phyloP scores from a whole-genome alignment of 2,888 invertebrate genomes.

The Heliconius ismenius region DNA sequence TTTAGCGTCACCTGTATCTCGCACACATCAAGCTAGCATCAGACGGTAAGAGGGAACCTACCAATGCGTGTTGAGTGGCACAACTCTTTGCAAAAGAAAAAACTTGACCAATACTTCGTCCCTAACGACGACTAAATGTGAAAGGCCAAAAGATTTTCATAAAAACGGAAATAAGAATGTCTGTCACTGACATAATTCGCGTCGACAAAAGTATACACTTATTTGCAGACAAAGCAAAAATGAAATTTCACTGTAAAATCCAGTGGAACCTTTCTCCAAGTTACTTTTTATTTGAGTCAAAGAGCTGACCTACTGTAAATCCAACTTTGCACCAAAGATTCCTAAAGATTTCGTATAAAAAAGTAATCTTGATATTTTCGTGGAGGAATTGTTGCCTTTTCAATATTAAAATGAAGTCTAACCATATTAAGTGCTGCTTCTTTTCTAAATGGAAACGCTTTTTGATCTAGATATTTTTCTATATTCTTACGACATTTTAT shows the following conservation, averaged over 20 bases:
- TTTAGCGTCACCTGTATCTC: too few relatives aligned
- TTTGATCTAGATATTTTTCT: not conserved
- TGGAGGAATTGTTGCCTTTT: constrained; percentile 3
- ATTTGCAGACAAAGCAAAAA: constrained; percentile 39
- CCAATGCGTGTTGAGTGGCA: too few relatives aligned
- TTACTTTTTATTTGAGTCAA: constrained; percentile 21
- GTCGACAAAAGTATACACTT: constrained; percentile 41
- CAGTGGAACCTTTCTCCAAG: constrained; percentile 13
- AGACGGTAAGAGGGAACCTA: too few relatives aligned
- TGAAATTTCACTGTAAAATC: constrained; percentile 37
- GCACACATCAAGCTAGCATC: too few relatives aligned
- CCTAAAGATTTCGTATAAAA: constrained; percentile 12
- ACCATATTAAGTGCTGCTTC: not conserved
- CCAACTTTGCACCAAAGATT: constrained; percentile 18
- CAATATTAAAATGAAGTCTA: constrained; percentile 14
- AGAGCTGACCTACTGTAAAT: constrained; percentile 21
- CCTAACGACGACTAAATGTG: not conserved
- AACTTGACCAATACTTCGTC: not conserved
- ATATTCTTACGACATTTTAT: not conserved
- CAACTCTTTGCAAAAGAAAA: not conserved
- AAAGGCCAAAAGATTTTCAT: constrained; percentile 6
- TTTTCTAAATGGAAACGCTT: not conserved
- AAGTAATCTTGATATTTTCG: constrained; percentile 1
- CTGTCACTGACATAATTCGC: constrained; percentile 43
- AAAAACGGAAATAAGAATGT: constrained; percentile 32